Evolutionary conservation across 2,888 invertebrate genomes (phyloP), one percentile per base, ranked within the genome.

Genomic region (Ryuthela nishihirai): DNA sequence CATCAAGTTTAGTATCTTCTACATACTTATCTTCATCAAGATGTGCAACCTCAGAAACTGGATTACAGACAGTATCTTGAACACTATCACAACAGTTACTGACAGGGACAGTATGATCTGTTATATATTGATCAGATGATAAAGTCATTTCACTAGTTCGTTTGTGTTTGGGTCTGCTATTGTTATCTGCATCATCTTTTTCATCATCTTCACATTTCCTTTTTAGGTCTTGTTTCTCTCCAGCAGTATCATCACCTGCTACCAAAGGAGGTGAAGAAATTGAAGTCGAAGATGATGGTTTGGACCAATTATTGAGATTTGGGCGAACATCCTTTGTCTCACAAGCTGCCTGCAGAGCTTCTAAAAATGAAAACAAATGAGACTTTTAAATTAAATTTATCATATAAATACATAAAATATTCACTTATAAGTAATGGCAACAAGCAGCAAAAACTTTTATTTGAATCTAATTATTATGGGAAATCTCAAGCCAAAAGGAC

Each of bases 281-380:
- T 34, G n/a, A n/a, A 34, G 17, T 35, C 17, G 25, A 34, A 15
- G 15, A 48, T 18, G 21, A 12, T 20, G n/a, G 25, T 25, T 38
- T 43, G 17, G 49, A 15, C 15, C 45, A 45, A 36, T 32, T 42
- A 21, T 47, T 35, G 9, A 42, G n/a, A 39, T 43, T 39, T 15
- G 38, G 29, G 46, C 38, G 41, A 40, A 10, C 39, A 34, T 54
- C 53, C 38, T 59, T 53, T 18, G 39, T 44, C 24, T 59, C 52
- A 59, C 58, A 59, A 10, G 53, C 53, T 25, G 53, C 53, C 36
- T 59, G 47, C 18, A 59, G 34, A 23, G 39, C 59, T 26, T 47
- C 59, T 59, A 34, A 44, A 59, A 43, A 47, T 43, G 18, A 24
- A 38, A 36, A 41, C 20, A 40, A 39, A 32, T 7, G 20, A 7